Evolutionary conservation across 35 echinoderm and acorn worm genomes (phyloP).

Genomic region (Nesometra sesokonis): DNA sequence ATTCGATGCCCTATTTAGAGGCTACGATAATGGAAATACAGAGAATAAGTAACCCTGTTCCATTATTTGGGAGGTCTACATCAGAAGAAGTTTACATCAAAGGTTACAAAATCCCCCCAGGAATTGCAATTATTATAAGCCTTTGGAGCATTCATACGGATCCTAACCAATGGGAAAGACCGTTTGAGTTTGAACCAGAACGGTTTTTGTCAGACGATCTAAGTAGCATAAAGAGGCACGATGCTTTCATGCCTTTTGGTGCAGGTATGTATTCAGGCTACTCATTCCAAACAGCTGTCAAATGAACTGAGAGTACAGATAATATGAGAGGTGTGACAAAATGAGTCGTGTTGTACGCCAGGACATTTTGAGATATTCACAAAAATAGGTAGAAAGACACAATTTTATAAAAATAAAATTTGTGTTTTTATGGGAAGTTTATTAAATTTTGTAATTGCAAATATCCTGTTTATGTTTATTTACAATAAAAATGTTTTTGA

Average conservation of each 20-base stretch:
- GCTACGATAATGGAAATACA: conserved; percentile 47
- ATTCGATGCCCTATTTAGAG: conserved; percentile 36
- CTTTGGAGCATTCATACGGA: conserved; percentile 13
- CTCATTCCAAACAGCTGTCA: no score
- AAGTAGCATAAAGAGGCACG: not conserved
- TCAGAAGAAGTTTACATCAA: conserved; percentile 1
- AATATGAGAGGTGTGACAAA: no score
- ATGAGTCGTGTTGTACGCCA: no score
- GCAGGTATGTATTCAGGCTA: not conserved
- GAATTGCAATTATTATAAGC: conserved; percentile 25
- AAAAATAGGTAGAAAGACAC: no score
- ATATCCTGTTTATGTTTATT: no score
- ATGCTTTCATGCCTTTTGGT: conserved; percentile 3
- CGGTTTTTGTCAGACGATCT: conserved; percentile 23
- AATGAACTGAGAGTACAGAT: no score
- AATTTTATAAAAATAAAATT: no score
- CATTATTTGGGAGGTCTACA: not conserved
- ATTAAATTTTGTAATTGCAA: no score
- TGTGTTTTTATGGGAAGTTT: no score
- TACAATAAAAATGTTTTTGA: no score
- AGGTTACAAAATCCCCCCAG: conserved; percentile 22
- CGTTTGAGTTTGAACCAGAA: conserved; percentile 47
- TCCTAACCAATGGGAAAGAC: conserved; percentile 28
- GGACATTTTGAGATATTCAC: no score
- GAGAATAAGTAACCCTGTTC: conserved; percentile 7